Conservation (phyloP, 2,797 vertebrate species). For the Chaenodraco wilsoni region DNA sequence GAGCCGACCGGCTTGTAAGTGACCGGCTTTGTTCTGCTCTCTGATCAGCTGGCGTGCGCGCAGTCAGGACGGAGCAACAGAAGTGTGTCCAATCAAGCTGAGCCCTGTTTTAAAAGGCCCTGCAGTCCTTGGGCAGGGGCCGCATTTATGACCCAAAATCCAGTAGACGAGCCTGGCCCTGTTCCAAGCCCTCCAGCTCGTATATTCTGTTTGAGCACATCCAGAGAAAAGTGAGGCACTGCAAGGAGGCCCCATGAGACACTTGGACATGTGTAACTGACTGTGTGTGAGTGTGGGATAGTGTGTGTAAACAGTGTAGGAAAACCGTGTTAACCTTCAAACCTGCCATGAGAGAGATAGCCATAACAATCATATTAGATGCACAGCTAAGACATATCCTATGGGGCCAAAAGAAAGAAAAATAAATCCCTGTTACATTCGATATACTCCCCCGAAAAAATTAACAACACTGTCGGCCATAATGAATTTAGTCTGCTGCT, state of each 20-base stretch:
- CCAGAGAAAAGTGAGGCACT: conserved; percentile 56
- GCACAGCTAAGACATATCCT: not conserved
- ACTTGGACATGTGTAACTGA: conserved; percentile 55
- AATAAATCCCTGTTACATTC: not conserved
- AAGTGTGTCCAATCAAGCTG: conserved; percentile 82
- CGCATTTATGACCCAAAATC: conserved; percentile 75
- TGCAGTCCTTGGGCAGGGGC: conserved; percentile 71
- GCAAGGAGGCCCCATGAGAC: conserved; percentile 53
- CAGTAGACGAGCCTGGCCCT: conserved; percentile 64
- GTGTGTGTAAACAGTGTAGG: conserved; percentile 38
- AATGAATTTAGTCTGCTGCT: conserved; percentile 15
- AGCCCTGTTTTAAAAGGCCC: conserved; percentile 78
- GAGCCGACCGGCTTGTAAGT: conserved; percentile 60
- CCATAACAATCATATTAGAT: not conserved
- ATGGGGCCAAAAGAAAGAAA: not conserved
- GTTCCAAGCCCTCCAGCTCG: conserved; percentile 63
- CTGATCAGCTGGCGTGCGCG: conserved; percentile 77
- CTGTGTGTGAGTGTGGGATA: conserved; percentile 19
- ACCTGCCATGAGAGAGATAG: not conserved
- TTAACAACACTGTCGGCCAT: not conserved
- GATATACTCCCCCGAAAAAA: not conserved
- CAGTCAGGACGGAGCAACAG: conserved; percentile 67
- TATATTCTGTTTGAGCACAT: conserved; percentile 65
- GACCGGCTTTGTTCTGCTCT: conserved; percentile 74
- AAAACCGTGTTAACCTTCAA: conserved; percentile 53